Evolutionary conservation across 2,888 invertebrate genomes (phyloP), one percentile per base, ranked within the genome.

Genomic region (Brachyptera putata): DNA sequence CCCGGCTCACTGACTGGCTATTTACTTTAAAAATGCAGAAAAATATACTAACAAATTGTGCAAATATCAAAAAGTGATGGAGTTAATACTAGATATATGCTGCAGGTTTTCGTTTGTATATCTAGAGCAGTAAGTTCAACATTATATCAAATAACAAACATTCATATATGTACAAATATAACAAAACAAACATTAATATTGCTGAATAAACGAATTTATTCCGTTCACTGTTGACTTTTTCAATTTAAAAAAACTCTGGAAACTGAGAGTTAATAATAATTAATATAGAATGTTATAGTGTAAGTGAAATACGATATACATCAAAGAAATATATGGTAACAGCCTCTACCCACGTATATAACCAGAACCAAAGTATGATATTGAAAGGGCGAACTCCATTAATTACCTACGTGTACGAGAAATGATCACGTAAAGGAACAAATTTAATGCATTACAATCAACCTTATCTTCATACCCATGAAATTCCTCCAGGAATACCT

Each of bases 1-100:
- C n/a, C n/a, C n/a, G n/a, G 37, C n/a, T n/a, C n/a, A n/a, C n/a
- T n/a, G 48, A 48, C 48, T 25, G 48, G 48, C 13, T 53, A 53
- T 53, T 53, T 53, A 22, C 53, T 53, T 53, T 34, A 24, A 18
- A 26, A 50, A 50, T 50, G 49, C 30, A 25, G 34, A 25, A 50
- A 48, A 50, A 50, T 26, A 25, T 34, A 34, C 30, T 36, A 34
- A 14, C 11, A 53, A 18, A 36, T 21, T 36, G 53, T 34, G 18
- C 34, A 53, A 53, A 53, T 34, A 53, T 18, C 24, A 46, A 5
- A 21, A 11, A 18, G 21, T 21, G 43, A 4, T 11, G 43, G 43
- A 7, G 30, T 30, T 5, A n/a, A n/a, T n/a, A n/a, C n/a, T n/a
- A n/a, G n/a, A n/a, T n/a, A n/a, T n/a, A 30, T 7, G 11, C 7